Conservation (phyloP, 1,140 invertebrate species). For the Asobara japonica region DNA sequence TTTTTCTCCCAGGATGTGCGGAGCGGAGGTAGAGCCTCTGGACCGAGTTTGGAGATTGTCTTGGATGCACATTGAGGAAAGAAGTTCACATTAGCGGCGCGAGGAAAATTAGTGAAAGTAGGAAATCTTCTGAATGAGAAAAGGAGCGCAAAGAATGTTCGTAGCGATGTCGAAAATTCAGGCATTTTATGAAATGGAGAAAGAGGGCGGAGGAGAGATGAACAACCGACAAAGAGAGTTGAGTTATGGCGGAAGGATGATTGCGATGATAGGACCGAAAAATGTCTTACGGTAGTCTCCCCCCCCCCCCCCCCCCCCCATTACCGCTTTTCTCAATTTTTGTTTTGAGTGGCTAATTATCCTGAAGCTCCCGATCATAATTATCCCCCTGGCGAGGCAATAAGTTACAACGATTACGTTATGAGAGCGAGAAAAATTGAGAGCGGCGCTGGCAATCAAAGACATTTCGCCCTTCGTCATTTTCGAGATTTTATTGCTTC, state of each 20-base stretch:
- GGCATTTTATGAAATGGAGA: not conserved
- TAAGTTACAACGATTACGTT: conserved; percentile 46
- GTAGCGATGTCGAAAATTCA: not conserved
- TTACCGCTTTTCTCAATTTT: not conserved
- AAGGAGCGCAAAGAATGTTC: not conserved
- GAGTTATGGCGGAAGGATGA: conserved; percentile 6
- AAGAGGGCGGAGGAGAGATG: not conserved
- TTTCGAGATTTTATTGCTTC: not conserved
- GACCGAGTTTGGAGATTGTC: not conserved
- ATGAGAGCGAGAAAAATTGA: conserved; percentile 29
- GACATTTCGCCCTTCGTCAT: conserved; percentile 27
- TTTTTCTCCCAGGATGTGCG: no score
- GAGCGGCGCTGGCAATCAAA: conserved; percentile 18
- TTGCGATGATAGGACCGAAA: conserved; percentile 12
- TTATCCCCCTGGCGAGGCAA: conserved; percentile 48
- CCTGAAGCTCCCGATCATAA: conserved; percentile 44
- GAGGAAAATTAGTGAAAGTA: conserved; percentile 25
- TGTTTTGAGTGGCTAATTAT: conserved; percentile 47
- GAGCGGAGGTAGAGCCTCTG: no score
- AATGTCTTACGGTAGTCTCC: conserved; percentile 5
- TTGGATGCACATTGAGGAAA: not conserved
- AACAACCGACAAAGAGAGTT: not conserved
- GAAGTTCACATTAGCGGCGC: not conserved
- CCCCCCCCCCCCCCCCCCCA: not conserved
- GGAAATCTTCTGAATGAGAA: conserved; percentile 3